A percentile compares a stretch with the other conserved stretches of the same genome.
Conservation (phyloP, 2,888 invertebrate species). For the Oxytorus armatus region DNA sequence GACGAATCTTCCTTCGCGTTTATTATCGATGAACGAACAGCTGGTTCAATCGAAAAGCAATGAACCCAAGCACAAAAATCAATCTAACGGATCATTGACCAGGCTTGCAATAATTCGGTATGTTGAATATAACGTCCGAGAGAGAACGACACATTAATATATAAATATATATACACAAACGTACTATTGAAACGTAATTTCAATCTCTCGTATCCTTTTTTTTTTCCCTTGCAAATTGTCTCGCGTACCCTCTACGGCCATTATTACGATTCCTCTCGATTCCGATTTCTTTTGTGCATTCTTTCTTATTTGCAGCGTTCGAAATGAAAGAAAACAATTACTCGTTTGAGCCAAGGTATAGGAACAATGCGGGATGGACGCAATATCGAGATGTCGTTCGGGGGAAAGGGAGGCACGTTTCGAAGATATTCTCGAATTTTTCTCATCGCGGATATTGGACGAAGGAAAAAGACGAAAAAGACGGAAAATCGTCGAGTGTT, state of each 20-base stretch:
- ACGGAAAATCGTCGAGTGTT: constrained; percentile 18
- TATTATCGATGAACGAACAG: constrained; percentile 52
- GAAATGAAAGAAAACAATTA: neutral
- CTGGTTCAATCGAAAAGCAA: constrained; percentile 51
- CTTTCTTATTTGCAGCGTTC: neutral
- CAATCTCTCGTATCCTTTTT: neutral
- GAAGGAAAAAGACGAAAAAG: constrained; percentile 22
- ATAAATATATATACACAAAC: neutral
- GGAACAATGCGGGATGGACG: constrained; percentile 18
- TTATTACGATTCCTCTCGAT: constrained; percentile 4
- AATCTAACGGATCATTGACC: constrained; percentile 55
- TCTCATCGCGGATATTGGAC: constrained; percentile 38
- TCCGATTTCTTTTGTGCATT: constrained; percentile 1
- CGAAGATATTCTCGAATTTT: constrained; percentile 24
- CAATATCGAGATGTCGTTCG: constrained; percentile 46
- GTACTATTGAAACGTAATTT: constrained; percentile 4
- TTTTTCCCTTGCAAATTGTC: neutral
- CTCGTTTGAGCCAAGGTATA: constrained; percentile 9
- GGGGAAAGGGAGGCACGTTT: constrained; percentile 45
- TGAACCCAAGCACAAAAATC: constrained; percentile 38
- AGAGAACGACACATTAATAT: neutral
- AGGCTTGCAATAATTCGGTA: constrained; percentile 39
- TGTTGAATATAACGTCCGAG: constrained; percentile 32
- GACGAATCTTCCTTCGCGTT: constrained; percentile 50
- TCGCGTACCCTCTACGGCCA: neutral